Evolutionary conservation across 2,113 vertebrate species (phyloP).

Genomic region (Lipophrys pholis): DNA sequence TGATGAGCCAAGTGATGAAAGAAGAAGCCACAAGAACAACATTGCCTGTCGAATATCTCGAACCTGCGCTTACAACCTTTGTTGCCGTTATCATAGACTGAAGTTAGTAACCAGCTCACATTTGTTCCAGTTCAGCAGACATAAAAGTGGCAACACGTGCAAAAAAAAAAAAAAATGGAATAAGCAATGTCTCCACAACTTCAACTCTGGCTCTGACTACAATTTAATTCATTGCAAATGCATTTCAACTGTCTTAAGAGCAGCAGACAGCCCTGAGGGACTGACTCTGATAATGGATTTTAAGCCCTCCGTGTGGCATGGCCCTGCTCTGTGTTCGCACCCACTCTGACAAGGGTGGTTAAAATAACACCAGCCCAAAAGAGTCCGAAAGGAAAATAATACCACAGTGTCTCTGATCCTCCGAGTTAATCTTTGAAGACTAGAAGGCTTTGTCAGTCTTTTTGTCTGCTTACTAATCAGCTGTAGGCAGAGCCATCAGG

Average conservation of each 20-base stretch:
- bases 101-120: constrained; percentile 35
- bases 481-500: constrained; percentile 4
- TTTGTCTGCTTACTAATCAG: constrained; percentile 56
- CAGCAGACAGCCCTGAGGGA: constrained; percentile 60
- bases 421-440: constrained; percentile 47
- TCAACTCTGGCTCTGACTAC: constrained; percentile 20
- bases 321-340: constrained; percentile 49
- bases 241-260: constrained; percentile 65
- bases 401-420: constrained; percentile 30
- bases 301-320: constrained; percentile 51
- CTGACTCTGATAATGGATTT: constrained; percentile 66
- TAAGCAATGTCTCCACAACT: constrained; percentile 34
- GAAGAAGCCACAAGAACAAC: constrained; percentile 3
- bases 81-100: constrained; percentile 31
- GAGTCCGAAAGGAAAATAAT: constrained; percentile 49
- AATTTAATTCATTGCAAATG: constrained; percentile 66
- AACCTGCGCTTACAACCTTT: constrained; percentile 6
- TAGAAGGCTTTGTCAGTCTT: constrained; percentile 44
- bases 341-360: constrained; percentile 61
- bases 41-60: constrained; percentile 10
- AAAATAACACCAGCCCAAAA: constrained; percentile 54
- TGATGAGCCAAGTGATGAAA: constrained; percentile 27
- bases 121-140: constrained; percentile 12
- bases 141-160: constrained; percentile 7
- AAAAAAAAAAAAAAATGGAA: constrained; percentile 15